Conservation (phyloP, 2,113 vertebrate species). For the Baryphthengus martii region DNA sequence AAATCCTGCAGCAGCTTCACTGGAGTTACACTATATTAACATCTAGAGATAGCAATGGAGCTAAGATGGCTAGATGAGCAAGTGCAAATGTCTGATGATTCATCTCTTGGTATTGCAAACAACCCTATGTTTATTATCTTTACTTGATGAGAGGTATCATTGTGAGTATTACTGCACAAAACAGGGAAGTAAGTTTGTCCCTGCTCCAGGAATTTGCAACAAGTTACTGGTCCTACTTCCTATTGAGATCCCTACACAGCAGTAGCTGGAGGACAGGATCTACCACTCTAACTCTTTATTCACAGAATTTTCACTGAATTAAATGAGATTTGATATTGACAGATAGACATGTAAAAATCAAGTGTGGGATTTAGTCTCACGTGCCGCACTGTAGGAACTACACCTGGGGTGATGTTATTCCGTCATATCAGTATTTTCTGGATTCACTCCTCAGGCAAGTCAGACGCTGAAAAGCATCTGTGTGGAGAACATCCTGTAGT, state of each 20-base stretch:
- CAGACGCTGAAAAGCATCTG: background rate
- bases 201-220: background rate
- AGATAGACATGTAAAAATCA: background rate
- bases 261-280: background rate
- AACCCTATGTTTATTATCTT: background rate
- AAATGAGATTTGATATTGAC: background rate
- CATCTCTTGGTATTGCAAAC: background rate
- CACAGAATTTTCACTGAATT: background rate
- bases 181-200: background rate
- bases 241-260: background rate
- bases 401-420: background rate
- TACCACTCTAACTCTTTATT: background rate
- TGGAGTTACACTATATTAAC: background rate
- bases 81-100: rapidly evolving
- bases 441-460: background rate
- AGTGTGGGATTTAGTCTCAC: background rate
- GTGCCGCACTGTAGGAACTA: background rate
- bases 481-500: background rate
- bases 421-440: background rate
- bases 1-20: background rate
- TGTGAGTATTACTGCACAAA: background rate
- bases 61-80: background rate
- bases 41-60: background rate
- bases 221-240: background rate
- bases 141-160: background rate